Conservation (phyloP, 2,888 invertebrate genomes). For the Mylabris sibirica region DNA sequence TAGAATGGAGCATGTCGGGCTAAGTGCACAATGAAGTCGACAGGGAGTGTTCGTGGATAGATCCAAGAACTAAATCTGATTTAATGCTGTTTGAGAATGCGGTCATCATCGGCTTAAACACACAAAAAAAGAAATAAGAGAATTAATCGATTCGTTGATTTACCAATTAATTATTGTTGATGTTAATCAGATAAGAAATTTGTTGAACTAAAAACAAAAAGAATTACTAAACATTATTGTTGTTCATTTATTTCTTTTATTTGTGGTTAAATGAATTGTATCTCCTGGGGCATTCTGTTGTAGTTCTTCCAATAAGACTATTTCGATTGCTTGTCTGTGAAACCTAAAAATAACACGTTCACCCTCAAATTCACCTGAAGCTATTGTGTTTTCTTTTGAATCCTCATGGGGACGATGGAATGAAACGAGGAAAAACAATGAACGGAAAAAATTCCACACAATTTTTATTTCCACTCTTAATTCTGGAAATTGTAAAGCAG, state of each 20-base stretch:
- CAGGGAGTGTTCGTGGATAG: conserved; percentile 19
- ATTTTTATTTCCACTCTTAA: background rate
- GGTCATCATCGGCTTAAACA: conserved; percentile 1
- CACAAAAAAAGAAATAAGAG: background rate
- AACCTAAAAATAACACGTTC: conserved; percentile 9
- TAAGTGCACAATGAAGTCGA: conserved; percentile 54
- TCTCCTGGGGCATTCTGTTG: background rate
- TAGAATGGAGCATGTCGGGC: conserved; percentile 55
- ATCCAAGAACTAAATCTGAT: conserved; percentile 30
- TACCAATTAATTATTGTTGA: background rate
- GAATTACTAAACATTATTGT: background rate
- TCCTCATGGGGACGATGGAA: background rate
- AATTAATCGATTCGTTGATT: background rate
- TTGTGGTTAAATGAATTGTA: background rate
- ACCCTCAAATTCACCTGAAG: background rate
- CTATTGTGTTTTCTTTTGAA: background rate
- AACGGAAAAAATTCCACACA: background rate
- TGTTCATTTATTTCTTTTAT: background rate
- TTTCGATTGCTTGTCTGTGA: background rate
- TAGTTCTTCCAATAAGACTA: conserved; percentile 11
- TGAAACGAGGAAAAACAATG: background rate
- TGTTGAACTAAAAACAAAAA: too few species aligned
- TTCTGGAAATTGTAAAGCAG: background rate
- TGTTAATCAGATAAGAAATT: background rate
- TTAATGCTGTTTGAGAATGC: conserved; percentile 20